phyloP scores from a whole-genome alignment of 2,888 invertebrate species.

The Syrphus vitripennis region DNA sequence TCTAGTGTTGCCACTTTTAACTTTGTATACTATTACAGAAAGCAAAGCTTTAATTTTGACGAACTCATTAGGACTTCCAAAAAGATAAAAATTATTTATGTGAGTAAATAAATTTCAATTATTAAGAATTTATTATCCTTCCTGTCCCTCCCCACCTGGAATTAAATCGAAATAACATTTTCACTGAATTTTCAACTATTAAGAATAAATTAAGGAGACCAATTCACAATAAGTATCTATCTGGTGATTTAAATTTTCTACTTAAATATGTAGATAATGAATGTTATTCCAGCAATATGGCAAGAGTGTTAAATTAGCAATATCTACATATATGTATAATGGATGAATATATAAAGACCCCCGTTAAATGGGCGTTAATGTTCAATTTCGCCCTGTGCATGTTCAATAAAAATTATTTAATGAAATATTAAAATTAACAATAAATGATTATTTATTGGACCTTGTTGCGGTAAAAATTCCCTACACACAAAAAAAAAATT shows the following conservation, averaged over 20 bases:
- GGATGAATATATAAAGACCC: neutral
- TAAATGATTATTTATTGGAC: conserved; percentile 56
- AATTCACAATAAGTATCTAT: neutral
- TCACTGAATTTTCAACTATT: neutral
- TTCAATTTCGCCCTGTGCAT: conserved; percentile 5
- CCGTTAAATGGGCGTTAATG: neutral
- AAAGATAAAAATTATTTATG: too few relatives aligned
- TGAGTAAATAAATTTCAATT: too few relatives aligned
- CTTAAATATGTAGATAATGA: neutral
- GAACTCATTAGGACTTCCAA: too few relatives aligned
- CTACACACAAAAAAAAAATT: neutral
- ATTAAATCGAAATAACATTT: too few relatives aligned
- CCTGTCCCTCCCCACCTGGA: too few relatives aligned
- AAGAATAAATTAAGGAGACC: neutral
- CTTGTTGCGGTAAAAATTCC: conserved; percentile 25
- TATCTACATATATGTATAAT: neutral
- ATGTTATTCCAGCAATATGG: neutral
- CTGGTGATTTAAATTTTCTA: neutral
- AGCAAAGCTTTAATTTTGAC: too few relatives aligned
- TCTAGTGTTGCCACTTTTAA: too few relatives aligned
- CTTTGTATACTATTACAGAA: too few relatives aligned
- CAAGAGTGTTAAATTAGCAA: neutral
- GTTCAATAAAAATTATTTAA: conserved; percentile 2
- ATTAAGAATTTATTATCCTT: too few relatives aligned
- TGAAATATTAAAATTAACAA: conserved; percentile 56